phyloP scores from a whole-genome alignment of 2,888 invertebrate genomes.

The Megastigmus dorsalis region DNA sequence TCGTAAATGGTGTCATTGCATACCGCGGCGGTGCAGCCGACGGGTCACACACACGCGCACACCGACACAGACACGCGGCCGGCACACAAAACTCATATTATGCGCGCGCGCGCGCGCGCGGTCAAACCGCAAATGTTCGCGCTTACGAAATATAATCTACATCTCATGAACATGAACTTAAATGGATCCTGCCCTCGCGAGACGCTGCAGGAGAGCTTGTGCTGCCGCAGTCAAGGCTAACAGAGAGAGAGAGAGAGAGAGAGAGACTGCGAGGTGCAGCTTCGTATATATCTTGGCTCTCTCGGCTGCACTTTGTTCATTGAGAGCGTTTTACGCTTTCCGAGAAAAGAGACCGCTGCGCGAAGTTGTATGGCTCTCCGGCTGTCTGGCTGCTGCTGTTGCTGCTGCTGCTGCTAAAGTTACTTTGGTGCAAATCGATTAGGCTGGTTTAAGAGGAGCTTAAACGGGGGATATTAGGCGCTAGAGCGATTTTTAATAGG shows the following conservation, averaged over 20 bases:
- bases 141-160: constrained; percentile 55
- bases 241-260: neutral
- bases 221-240: constrained; percentile 8
- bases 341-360: constrained; percentile 9
- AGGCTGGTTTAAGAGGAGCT: neutral
- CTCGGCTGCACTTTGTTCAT: constrained; percentile 4
- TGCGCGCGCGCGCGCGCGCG: constrained; percentile 24
- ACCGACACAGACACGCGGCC: too few species aligned
- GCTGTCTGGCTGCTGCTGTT: too few species aligned
- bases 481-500: too few species aligned
- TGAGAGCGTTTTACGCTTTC: constrained; percentile 26
- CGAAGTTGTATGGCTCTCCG: too few species aligned
- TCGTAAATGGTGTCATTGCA: constrained; percentile 57
- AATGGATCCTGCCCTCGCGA: constrained; percentile 40
- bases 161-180: constrained; percentile 55
- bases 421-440: constrained; percentile 18
- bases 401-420: constrained; percentile 2
- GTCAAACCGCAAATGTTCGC: constrained; percentile 50
- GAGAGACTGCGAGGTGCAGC: neutral
- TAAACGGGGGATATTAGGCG: neutral
- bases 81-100: too few species aligned
- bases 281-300: neutral
- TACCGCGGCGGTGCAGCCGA: too few species aligned
- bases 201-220: neutral
- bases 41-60: too few species aligned